phyloP scores from a whole-genome alignment of 2,797 vertebrate species.

The Uromys caudimaculatus region DNA sequence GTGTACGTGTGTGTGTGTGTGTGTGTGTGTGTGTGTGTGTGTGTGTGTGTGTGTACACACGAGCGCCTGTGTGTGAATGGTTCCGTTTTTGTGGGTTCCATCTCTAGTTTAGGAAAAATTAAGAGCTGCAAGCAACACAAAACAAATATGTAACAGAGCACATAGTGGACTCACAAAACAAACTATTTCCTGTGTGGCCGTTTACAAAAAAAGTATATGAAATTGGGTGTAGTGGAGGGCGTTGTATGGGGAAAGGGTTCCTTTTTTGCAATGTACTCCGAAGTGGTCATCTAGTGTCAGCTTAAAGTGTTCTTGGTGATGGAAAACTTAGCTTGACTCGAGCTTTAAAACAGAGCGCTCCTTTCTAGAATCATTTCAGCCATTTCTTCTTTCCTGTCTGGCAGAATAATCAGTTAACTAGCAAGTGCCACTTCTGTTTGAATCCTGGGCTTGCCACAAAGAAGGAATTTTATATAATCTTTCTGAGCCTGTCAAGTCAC shows the following conservation, averaged over 20 bases:
- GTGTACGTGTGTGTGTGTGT: too few relatives aligned
- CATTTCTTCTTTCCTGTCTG: neutral
- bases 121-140: neutral
- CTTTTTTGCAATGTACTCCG: constrained; percentile 31
- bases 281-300: neutral
- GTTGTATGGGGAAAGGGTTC: neutral
- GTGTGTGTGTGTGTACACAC: too few relatives aligned
- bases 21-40: too few relatives aligned
- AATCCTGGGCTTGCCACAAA: neutral
- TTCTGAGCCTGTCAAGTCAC: neutral
- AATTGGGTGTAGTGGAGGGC: neutral
- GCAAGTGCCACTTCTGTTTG: neutral
- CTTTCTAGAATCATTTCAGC: neutral
- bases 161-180: neutral
- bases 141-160: constrained; percentile 10
- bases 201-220: neutral
- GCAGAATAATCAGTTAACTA: neutral
- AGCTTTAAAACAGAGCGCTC: constrained; percentile 20
- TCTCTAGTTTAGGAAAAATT: neutral
- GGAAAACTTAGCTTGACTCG: neutral
- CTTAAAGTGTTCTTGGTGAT: neutral
- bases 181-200: neutral
- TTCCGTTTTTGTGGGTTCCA: neutral
- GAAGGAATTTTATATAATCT: neutral
- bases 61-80: too few relatives aligned